Evolutionary conservation across 1,140 invertebrate species (phyloP).

Genomic region (Drosophila malerkotliana): DNA sequence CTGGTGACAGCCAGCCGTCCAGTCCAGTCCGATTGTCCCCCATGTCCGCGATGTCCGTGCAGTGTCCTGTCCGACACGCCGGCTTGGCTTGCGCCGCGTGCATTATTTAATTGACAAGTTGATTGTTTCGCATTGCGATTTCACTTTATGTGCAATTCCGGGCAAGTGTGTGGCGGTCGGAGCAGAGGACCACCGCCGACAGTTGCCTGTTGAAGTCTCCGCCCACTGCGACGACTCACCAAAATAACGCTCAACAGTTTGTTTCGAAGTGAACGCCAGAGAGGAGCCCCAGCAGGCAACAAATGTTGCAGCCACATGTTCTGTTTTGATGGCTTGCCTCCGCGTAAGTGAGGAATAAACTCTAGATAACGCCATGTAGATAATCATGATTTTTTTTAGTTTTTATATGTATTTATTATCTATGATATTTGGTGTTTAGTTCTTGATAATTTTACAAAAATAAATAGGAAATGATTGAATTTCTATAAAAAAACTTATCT

Average conservation of each 20-base stretch:
- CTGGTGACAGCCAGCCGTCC: conserved; percentile 14
- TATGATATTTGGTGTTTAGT: too few species aligned
- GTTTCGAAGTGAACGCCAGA: conserved; percentile 40
- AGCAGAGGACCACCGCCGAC: conserved; percentile 13
- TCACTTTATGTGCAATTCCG: conserved; percentile 67
- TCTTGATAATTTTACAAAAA: too few species aligned
- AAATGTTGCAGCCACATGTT: conserved; percentile 54
- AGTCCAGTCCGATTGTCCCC: conserved; percentile 6
- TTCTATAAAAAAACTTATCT: too few species aligned
- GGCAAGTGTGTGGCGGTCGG: conserved; percentile 30
- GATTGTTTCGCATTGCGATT: conserved; percentile 71
- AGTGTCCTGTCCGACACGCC: conserved; percentile 3
- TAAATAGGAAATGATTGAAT: too few species aligned
- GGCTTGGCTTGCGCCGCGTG: conserved; percentile 16
- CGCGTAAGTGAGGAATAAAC: not conserved
- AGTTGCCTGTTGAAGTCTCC: conserved; percentile 68
- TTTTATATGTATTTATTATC: not conserved
- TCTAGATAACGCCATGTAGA: not conserved
- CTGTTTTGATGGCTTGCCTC: not conserved
- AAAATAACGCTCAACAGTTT: conserved; percentile 73
- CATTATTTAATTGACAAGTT: conserved; percentile 78
- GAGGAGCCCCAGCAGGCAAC: not conserved
- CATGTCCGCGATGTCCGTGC: conserved; percentile 2
- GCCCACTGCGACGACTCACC: conserved; percentile 68
- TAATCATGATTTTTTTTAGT: not conserved